Conservation (phyloP, 1,140 invertebrate species). For the Sinonovacula constricta region DNA sequence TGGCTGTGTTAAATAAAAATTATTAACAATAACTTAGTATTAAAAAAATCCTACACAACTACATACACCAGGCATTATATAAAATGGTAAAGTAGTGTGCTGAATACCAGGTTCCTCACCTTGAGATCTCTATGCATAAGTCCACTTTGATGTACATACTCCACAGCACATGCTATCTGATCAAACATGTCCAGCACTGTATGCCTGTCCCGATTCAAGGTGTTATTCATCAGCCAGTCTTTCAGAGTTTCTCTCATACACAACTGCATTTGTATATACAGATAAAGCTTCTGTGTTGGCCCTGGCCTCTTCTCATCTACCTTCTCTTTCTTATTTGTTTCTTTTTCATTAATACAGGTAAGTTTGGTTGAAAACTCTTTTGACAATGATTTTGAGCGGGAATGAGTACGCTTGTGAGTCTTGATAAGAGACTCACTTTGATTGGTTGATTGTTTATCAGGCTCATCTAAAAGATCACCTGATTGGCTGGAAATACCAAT, state of each 20-base stretch:
- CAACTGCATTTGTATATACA: slow-evolving; percentile 99
- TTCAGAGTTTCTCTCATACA: slow-evolving; percentile 92
- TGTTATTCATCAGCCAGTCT: slow-evolving; percentile 87
- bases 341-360: slow-evolving; percentile 3
- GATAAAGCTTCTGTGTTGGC: slow-evolving; percentile 82
- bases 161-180: slow-evolving; percentile 95
- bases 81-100: too few species aligned
- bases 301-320: neutral
- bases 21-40: too few species aligned
- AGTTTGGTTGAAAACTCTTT: neutral
- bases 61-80: too few species aligned
- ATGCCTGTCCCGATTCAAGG: slow-evolving; percentile 73
- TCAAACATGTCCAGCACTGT: slow-evolving; percentile 88
- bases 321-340: slow-evolving; percentile 15
- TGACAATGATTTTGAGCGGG: neutral
- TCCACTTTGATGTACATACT: slow-evolving; percentile 94
- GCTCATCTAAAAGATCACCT: neutral
- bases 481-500: slow-evolving; percentile 20
- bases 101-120: slow-evolving; percentile 81
- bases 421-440: neutral
- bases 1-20: too few species aligned
- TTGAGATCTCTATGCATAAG: slow-evolving; percentile 97
- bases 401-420: neutral
- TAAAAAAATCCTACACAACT: too few species aligned
- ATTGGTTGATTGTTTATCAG: neutral